Evolutionary conservation across 2,113 vertebrate genomes (phyloP).

Genomic region (Entelurus aequoreus): DNA sequence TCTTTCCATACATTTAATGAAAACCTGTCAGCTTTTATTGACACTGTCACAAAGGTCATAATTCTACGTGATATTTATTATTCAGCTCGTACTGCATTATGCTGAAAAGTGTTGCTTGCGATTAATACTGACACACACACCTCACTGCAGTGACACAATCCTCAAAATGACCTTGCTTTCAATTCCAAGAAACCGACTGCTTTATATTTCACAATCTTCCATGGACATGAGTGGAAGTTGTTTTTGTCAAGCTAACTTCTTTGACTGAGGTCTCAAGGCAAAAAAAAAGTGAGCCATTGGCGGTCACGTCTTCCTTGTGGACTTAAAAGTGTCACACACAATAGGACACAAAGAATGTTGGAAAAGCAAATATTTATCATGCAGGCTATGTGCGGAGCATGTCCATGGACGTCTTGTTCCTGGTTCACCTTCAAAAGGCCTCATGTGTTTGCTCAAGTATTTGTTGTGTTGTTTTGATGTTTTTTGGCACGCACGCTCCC

Average conservation of each 20-base stretch:
- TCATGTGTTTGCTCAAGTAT: conserved; percentile 58
- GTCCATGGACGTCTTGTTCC: conserved; percentile 35
- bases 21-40: conserved; percentile 5
- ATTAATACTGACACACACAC: neutral
- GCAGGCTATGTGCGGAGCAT: conserved; percentile 38
- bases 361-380: conserved; percentile 58
- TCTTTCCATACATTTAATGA: conserved; percentile 3
- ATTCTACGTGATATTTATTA: conserved; percentile 2
- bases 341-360: conserved; percentile 11
- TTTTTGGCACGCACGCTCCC: conserved; percentile 51
- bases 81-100: neutral
- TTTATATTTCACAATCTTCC: too few relatives aligned
- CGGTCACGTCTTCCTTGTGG: conserved; percentile 3
- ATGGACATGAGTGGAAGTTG: too few relatives aligned
- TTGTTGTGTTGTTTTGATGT: conserved; percentile 67
- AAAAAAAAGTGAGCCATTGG: neutral
- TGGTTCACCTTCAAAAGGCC: conserved; percentile 11
- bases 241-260: neutral
- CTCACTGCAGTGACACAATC: neutral
- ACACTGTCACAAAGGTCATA: conserved; percentile 2
- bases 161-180: too few relatives aligned
- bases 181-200: too few relatives aligned
- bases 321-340: neutral
- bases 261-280: neutral
- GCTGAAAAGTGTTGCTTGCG: neutral